Evolutionary conservation across 2,113 vertebrate genomes (phyloP).

Genomic region (Ramphastos sulfuratus): DNA sequence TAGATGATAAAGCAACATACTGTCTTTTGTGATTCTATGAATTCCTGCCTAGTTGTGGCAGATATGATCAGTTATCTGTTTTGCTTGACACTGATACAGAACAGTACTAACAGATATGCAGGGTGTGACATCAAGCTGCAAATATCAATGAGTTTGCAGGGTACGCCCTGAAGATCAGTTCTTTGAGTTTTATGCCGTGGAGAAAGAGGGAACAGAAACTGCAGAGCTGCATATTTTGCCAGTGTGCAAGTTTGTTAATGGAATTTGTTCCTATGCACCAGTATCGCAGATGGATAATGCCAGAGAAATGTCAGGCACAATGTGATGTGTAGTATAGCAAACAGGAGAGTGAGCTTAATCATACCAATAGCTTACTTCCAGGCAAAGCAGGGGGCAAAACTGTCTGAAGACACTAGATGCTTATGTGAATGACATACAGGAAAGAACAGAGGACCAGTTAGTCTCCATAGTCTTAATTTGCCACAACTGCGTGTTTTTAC

Average conservation of each 20-base stretch:
- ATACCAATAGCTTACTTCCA: background rate
- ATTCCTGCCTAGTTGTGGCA: constrained; percentile 15
- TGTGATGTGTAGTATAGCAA: background rate
- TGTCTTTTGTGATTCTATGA: constrained; percentile 2
- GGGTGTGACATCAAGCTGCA: constrained; percentile 18
- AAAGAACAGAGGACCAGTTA: background rate
- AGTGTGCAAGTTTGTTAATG: background rate
- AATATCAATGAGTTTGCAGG: constrained; percentile 20
- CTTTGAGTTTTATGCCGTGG: background rate
- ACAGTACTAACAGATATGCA: background rate
- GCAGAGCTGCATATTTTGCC: background rate
- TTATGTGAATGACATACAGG: background rate
- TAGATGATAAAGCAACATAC: background rate
- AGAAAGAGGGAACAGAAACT: background rate
- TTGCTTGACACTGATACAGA: constrained; percentile 15
- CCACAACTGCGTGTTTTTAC: background rate
- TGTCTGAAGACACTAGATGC: background rate
- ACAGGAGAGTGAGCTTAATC: background rate
- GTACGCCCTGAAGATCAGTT: background rate
- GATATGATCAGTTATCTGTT: constrained; percentile 18
- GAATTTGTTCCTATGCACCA: background rate
- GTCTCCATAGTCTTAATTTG: background rate
- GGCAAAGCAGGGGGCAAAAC: background rate
- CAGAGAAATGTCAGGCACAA: background rate
- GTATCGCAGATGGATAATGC: background rate